Conservation (phyloP, 2,113 vertebrate genomes). For the Prochilodus magdalenae region DNA sequence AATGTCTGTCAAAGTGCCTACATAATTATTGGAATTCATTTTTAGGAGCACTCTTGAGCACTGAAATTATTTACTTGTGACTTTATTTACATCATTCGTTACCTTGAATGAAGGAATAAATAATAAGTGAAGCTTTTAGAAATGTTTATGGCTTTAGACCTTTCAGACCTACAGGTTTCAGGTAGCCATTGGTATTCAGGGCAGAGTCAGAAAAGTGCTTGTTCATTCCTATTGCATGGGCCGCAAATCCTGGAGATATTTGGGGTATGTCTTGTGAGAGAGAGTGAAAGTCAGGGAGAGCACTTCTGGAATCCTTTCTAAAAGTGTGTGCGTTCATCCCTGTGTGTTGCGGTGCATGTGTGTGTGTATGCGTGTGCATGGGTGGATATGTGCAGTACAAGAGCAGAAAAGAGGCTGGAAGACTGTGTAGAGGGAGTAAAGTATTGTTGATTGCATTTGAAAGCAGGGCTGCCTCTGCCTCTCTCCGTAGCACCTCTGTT, state of each 20-base stretch:
- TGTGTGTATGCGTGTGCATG: not conserved
- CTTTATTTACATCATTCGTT: not conserved
- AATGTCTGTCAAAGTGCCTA: constrained; percentile 19
- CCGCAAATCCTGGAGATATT: constrained; percentile 52
- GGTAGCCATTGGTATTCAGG: not conserved
- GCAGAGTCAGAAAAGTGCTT: constrained; percentile 54
- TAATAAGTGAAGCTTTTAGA: not conserved
- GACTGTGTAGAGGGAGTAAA: constrained; percentile 18
- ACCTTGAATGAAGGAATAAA: not conserved
- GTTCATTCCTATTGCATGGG: constrained; percentile 64
- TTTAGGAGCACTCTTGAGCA: not conserved
- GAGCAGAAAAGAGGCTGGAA: not conserved
- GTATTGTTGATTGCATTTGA: constrained; percentile 19
- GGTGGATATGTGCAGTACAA: not conserved
- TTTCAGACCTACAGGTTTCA: not conserved
- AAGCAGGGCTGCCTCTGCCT: constrained; percentile 18
- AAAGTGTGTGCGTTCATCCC: not conserved
- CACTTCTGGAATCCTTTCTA: not conserved
- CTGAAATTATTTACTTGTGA: not conserved
- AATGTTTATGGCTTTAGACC: not conserved
- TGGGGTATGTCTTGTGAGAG: not conserved
- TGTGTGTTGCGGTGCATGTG: constrained; percentile 15
- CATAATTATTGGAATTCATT: not conserved
- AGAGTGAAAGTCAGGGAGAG: not conserved
- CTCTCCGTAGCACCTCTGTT: constrained; percentile 5